Evolutionary conservation across 1,140 invertebrate species (phyloP).

Genomic region (Hylaeus anthracinus): DNA sequence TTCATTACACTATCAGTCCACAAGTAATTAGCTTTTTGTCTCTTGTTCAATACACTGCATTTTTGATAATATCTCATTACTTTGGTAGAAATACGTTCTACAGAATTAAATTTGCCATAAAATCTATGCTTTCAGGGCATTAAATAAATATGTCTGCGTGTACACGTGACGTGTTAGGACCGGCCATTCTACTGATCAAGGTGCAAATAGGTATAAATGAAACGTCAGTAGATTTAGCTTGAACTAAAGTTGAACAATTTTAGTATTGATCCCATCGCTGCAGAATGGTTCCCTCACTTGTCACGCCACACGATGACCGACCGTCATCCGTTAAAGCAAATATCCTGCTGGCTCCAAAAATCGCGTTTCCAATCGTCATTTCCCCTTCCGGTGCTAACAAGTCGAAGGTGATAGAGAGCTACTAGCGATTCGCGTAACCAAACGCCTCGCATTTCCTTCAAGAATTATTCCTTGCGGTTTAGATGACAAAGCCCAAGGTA

Average conservation of each 20-base stretch:
- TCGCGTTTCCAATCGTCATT: conserved; percentile 70
- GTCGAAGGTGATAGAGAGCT: not conserved
- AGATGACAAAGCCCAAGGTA: too few species aligned
- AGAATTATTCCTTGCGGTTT: conserved; percentile 55
- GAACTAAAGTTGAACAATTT: too few species aligned
- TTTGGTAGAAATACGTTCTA: conserved; percentile 4
- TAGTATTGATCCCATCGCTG: too few species aligned
- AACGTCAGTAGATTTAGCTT: too few species aligned
- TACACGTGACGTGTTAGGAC: not conserved
- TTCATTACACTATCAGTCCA: too few species aligned
- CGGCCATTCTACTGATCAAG: too few species aligned
- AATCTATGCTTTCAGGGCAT: not conserved
- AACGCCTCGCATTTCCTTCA: conserved; percentile 8
- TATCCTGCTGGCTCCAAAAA: conserved; percentile 69
- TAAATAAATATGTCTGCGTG: not conserved
- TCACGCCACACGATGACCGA: not conserved
- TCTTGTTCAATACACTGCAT: not conserved
- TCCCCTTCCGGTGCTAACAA: conserved; percentile 68
- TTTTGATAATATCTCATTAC: not conserved
- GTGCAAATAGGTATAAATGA: too few species aligned
- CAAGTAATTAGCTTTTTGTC: too few species aligned
- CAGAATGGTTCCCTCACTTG: too few species aligned
- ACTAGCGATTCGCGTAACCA: conserved; percentile 5
- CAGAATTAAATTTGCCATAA: not conserved
- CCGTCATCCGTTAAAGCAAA: conserved; percentile 70